Evolutionary conservation across 2,113 vertebrate genomes (phyloP), one percentile per base, ranked within the genome.

Genomic region (Gobiocypris rarus): DNA sequence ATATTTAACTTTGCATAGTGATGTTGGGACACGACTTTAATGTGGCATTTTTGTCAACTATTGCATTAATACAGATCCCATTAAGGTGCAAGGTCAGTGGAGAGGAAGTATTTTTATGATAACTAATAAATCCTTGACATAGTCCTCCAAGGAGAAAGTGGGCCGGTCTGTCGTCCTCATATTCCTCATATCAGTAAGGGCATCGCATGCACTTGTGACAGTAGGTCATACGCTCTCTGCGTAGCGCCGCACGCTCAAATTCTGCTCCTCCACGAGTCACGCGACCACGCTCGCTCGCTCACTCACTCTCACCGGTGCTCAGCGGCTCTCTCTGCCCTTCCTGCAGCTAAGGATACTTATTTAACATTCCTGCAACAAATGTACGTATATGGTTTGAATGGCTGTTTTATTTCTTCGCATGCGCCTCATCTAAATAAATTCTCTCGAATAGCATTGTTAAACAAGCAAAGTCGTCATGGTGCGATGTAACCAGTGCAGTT

Each of bases 311-410:
- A 6, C 63, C 10, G 24, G 41, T 50, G 26, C 15, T 52, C 78
- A 45, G 11, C 34, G 59, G 11, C 82, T 43, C 50, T 5, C 75
- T 41, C 59, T 83, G 26, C 8, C 41, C n/a, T 59, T 77, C 54
- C 24, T 24, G 19, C 73, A 54, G 41, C 41, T 24, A 77, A 56
- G 75, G 75, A 77, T 41, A 34, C 22, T 41, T 56, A 24, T 77
- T 59, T 77, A 59, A 82, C 43, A 70, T 77, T 48, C 54, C 86
- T 74, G 31, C 83, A 81, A 63, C 84, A 43, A 58, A 89, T 85
- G 89, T 90, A 90, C 26, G 89, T 90, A 70, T 69, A 61, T 63
- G 48, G 41, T 31, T 43, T 81, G 28, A 31, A 45, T 52, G 22
- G n/a, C 24, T 79, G 24, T 84, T 71, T 67, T 81, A 14, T 50